phyloP scores from a whole-genome alignment of 2,797 vertebrate genomes.

The Hyperoplus lanceolatus region DNA sequence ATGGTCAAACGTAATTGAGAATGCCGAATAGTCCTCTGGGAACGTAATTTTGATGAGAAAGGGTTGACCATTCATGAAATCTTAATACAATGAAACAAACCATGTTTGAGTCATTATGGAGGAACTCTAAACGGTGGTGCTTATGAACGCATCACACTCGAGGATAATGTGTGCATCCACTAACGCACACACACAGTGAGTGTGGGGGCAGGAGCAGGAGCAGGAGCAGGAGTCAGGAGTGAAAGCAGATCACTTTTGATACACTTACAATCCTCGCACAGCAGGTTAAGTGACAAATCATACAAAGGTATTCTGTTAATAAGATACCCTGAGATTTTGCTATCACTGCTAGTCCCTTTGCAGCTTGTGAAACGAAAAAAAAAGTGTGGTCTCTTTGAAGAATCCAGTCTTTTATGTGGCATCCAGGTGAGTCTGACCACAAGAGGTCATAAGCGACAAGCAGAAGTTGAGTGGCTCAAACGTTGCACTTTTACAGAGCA shows the following conservation, averaged over 20 bases:
- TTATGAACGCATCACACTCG: slow-evolving; percentile 67
- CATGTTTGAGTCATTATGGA: slow-evolving; percentile 63
- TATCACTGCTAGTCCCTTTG: not conserved
- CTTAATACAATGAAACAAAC: slow-evolving; percentile 48
- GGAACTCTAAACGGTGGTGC: slow-evolving; percentile 58
- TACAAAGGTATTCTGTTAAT: not conserved
- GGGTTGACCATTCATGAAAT: slow-evolving; percentile 50
- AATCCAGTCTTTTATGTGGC: not conserved
- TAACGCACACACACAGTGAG: slow-evolving; percentile 41
- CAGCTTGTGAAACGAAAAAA: not conserved
- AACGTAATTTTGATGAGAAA: too few relatives aligned
- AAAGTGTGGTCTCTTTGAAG: not conserved
- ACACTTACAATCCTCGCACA: slow-evolving; percentile 33
- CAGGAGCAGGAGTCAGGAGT: slow-evolving; percentile 58
- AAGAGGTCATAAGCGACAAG: slow-evolving; percentile 61
- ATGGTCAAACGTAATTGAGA: too few relatives aligned
- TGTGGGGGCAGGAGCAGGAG: slow-evolving; percentile 68
- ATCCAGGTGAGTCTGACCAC: slow-evolving; percentile 53
- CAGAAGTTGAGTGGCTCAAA: slow-evolving; percentile 2
- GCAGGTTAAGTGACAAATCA: slow-evolving; percentile 22
- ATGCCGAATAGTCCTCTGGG: too few relatives aligned
- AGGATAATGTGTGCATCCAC: slow-evolving; percentile 53
- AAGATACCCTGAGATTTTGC: not conserved
- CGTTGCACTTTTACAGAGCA: not conserved
- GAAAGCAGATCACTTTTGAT: slow-evolving; percentile 57